A percentile compares a stretch with the other conserved stretches of the same genome.
These are phyloP conservation scores for Homalodisca vitripennis DNA, from an alignment of 1,140 invertebrate genomes.

Conservation along the genomic window DNA sequence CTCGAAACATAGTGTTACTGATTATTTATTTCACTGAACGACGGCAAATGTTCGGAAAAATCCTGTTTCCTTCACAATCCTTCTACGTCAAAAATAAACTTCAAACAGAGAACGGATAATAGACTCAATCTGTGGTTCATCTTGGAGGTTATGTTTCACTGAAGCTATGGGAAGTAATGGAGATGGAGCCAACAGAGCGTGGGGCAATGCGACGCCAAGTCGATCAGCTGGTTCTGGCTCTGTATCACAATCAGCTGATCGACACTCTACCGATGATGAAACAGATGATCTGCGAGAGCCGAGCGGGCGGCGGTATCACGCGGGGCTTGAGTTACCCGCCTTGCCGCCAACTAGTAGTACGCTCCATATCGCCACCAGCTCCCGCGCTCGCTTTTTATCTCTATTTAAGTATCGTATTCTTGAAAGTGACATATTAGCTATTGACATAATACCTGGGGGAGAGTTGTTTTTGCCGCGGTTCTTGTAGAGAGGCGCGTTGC, in stretches of 20 bases:
- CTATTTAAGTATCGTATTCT: slow-evolving; percentile 11
- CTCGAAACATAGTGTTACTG: too few relatives aligned
- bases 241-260: background rate
- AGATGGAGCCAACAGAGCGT: too few relatives aligned
- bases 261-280: too few relatives aligned
- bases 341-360: background rate
- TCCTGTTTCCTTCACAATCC: too few relatives aligned
- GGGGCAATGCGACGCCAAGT: background rate
- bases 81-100: too few relatives aligned
- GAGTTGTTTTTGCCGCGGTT: background rate
- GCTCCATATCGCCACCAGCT: background rate
- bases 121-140: too few relatives aligned
- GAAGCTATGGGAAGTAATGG: too few relatives aligned
- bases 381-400: slow-evolving; percentile 3
- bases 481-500: background rate
- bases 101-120: too few relatives aligned
- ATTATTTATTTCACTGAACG: too few relatives aligned
- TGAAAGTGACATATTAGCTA: slow-evolving; percentile 25
- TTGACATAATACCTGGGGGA: background rate
- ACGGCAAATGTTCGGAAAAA: too few relatives aligned
- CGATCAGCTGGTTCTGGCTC: background rate
- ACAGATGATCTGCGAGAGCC: background rate
- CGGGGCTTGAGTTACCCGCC: background rate
- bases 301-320: background rate
- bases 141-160: too few relatives aligned